Percentiles rank a stretch among this genome's conserved stretches.
Conservation (phyloP, 2,888 invertebrate species). For the Pardosa pseudoannulata region DNA sequence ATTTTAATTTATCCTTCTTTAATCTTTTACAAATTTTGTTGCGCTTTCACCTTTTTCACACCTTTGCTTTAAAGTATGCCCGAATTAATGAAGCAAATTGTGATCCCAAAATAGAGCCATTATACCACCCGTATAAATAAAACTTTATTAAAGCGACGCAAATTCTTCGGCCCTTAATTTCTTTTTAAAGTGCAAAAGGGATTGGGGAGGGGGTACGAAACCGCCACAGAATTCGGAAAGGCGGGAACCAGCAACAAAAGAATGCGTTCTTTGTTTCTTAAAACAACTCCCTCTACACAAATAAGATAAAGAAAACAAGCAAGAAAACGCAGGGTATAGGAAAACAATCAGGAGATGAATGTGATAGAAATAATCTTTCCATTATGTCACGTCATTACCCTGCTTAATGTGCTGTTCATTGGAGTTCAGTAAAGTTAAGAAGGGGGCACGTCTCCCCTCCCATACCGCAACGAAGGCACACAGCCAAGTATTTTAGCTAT, state of each 20-base stretch:
- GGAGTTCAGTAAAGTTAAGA: slow-evolving; percentile 57
- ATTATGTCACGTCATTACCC: slow-evolving; percentile 71
- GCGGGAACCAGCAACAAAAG: slow-evolving; percentile 49
- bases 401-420: slow-evolving; percentile 69
- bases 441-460: slow-evolving; percentile 24
- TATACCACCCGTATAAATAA: slow-evolving; percentile 32
- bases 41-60: neutral
- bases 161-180: slow-evolving; percentile 56
- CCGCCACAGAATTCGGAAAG: slow-evolving; percentile 32
- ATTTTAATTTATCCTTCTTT: neutral
- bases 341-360: slow-evolving; percentile 73
- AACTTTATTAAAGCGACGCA: slow-evolving; percentile 31
- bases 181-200: slow-evolving; percentile 51
- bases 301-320: slow-evolving; percentile 63
- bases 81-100: slow-evolving; percentile 60
- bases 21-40: neutral
- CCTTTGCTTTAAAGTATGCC: slow-evolving; percentile 28
- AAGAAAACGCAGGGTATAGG: slow-evolving; percentile 64
- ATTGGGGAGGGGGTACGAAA: neutral
- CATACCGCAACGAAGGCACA: slow-evolving; percentile 57
- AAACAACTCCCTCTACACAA: slow-evolving; percentile 61
- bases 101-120: slow-evolving; percentile 35
- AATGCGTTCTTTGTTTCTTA: slow-evolving; percentile 62
- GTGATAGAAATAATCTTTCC: slow-evolving; percentile 72
- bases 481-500: slow-evolving; percentile 62